Conservation (phyloP, 2,888 invertebrate genomes). For the Terebella lapidaria region DNA sequence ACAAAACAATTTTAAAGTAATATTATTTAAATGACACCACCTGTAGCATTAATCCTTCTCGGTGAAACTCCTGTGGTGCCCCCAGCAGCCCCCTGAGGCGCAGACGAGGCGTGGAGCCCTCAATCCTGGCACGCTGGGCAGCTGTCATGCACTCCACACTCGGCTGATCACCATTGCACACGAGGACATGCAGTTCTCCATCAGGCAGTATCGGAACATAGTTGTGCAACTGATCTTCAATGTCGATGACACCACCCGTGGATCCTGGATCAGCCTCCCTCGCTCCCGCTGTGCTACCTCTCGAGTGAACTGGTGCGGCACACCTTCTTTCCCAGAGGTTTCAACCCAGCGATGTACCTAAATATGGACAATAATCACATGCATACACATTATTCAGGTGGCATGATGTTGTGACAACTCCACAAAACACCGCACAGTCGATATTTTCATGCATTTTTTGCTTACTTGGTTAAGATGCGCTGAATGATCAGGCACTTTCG, state of each 20-base stretch:
- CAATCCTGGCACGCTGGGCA: not conserved
- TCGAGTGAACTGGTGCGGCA: too few relatives aligned
- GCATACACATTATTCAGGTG: too few relatives aligned
- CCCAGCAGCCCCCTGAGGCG: not conserved
- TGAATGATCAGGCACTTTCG: not conserved
- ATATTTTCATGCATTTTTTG: too few relatives aligned
- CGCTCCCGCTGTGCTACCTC: too few relatives aligned
- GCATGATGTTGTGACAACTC: too few relatives aligned
- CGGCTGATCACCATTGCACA: constrained; percentile 1
- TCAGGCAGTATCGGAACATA: not conserved
- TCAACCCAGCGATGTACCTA: too few relatives aligned
- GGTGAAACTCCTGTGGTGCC: constrained; percentile 1
- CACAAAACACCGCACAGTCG: too few relatives aligned
- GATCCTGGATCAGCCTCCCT: constrained; percentile 1
- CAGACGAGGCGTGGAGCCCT: not conserved
- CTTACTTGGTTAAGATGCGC: not conserved
- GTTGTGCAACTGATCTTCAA: constrained; percentile 2
- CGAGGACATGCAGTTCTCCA: not conserved
- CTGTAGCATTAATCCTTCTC: not conserved
- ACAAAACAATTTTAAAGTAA: too few relatives aligned
- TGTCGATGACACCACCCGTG: not conserved
- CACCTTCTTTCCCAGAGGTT: too few relatives aligned
- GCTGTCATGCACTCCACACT: constrained; percentile 5
- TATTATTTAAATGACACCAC: too few relatives aligned
- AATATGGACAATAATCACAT: too few relatives aligned